A percentile compares a stretch with the other conserved stretches of the same genome.
Evolutionary conservation across 2,113 vertebrate species (phyloP).

Genomic region (Acanthochromis polyacanthus): DNA sequence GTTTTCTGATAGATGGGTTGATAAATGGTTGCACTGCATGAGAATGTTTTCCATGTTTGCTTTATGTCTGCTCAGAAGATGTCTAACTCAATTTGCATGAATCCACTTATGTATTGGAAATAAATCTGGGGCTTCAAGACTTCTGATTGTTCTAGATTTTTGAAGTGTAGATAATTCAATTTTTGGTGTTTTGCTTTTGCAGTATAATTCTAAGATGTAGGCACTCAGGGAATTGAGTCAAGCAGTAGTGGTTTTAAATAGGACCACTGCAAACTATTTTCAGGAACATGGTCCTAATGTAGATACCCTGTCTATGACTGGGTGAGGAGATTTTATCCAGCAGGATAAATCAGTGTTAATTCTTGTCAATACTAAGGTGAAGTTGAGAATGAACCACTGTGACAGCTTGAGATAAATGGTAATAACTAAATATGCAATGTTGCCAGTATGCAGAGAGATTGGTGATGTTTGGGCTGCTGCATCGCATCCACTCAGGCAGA

Average conservation of each 20-base stretch:
- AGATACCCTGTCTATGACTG: background rate
- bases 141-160: background rate
- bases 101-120: constrained; percentile 14
- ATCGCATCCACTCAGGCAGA: constrained; percentile 41
- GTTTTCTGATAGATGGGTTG: background rate
- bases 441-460: constrained; percentile 31
- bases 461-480: constrained; percentile 39
- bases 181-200: constrained; percentile 12
- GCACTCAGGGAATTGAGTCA: background rate
- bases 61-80: background rate
- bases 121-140: constrained; percentile 10
- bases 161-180: constrained; percentile 1
- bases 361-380: constrained; percentile 23
- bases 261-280: background rate
- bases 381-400: constrained; percentile 21
- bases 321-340: background rate
- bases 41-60: background rate
- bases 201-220: background rate
- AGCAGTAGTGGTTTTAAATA: background rate
- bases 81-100: background rate
- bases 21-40: background rate
- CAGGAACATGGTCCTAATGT: background rate
- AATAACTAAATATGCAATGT: constrained; percentile 41
- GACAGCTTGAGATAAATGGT: constrained; percentile 39
- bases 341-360: constrained; percentile 4